A percentile compares a stretch with the other conserved stretches of the same genome.
Evolutionary conservation across 2,797 vertebrate species (phyloP).

Genomic region (Petrocephalus schoutedeni): DNA sequence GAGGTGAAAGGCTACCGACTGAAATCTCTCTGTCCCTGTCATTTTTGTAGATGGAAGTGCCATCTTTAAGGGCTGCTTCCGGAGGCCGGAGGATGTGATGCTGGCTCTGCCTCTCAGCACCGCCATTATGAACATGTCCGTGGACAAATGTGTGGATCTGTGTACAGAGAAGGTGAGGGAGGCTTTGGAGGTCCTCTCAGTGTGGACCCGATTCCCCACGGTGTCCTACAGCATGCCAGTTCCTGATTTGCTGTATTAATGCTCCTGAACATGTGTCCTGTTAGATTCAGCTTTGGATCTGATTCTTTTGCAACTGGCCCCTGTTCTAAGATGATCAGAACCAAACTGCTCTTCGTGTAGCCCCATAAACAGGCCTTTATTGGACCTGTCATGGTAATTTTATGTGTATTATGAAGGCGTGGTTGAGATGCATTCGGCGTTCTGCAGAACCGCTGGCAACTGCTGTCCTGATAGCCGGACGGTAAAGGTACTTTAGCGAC

Average conservation of each 20-base stretch:
- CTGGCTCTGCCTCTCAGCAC: slow-evolving; percentile 74
- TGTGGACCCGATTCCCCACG: background rate
- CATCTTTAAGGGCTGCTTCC: slow-evolving; percentile 91
- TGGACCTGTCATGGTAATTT: background rate
- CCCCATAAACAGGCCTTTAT: background rate
- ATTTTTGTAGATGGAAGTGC: slow-evolving; percentile 80
- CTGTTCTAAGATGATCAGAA: background rate
- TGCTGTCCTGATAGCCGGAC: no score
- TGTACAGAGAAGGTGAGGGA: slow-evolving; percentile 83
- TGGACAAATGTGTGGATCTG: slow-evolving; percentile 91
- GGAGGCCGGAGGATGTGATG: slow-evolving; percentile 74
- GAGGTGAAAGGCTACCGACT: background rate
- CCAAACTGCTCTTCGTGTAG: background rate
- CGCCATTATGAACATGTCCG: slow-evolving; percentile 86
- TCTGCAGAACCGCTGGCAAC: no score
- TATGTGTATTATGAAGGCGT: background rate
- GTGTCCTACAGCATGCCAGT: background rate
- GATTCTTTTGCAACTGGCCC: background rate
- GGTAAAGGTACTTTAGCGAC: no score
- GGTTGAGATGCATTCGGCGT: background rate
- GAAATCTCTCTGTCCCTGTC: slow-evolving; percentile 21
- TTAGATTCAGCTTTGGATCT: background rate
- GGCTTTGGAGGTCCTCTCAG: background rate
- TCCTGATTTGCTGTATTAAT: background rate
- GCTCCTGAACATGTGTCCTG: background rate